Evolutionary conservation across 1,140 invertebrate genomes (phyloP).

Genomic region (Drosophila kurseongensis): DNA sequence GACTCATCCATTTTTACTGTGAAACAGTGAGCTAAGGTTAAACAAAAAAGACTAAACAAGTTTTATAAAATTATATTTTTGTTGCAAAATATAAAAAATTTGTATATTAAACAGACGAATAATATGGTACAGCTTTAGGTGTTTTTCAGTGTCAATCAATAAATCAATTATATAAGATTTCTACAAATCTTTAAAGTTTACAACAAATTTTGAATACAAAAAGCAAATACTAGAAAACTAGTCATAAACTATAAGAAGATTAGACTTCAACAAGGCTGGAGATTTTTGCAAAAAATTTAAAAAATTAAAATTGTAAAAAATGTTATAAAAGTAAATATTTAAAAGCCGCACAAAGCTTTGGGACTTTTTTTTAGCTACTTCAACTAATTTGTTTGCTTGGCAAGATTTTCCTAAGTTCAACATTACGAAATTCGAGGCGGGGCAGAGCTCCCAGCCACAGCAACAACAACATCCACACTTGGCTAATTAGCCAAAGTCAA

Average conservation of each 20-base stretch:
- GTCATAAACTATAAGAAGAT: too few species aligned
- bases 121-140: too few species aligned
- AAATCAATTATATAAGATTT: too few species aligned
- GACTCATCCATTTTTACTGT: conserved; percentile 35
- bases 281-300: not conserved
- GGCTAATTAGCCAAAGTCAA: conserved; percentile 53
- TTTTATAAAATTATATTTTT: not conserved
- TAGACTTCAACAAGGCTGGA: too few species aligned
- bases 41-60: not conserved
- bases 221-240: too few species aligned
- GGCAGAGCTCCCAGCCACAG: conserved; percentile 10
- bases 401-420: conserved; percentile 23
- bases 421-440: conserved; percentile 35
- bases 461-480: conserved; percentile 38
- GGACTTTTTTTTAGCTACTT: conserved; percentile 8
- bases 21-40: not conserved
- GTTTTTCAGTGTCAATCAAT: too few species aligned
- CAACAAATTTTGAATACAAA: too few species aligned
- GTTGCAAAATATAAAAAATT: too few species aligned
- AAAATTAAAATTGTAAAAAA: not conserved
- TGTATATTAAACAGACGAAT: too few species aligned
- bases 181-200: too few species aligned
- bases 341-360: not conserved
- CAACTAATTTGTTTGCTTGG: conserved; percentile 38
- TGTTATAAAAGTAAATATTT: not conserved